phyloP scores from a whole-genome alignment of 2,113 vertebrate species.

The Atlantisia rogersi region DNA sequence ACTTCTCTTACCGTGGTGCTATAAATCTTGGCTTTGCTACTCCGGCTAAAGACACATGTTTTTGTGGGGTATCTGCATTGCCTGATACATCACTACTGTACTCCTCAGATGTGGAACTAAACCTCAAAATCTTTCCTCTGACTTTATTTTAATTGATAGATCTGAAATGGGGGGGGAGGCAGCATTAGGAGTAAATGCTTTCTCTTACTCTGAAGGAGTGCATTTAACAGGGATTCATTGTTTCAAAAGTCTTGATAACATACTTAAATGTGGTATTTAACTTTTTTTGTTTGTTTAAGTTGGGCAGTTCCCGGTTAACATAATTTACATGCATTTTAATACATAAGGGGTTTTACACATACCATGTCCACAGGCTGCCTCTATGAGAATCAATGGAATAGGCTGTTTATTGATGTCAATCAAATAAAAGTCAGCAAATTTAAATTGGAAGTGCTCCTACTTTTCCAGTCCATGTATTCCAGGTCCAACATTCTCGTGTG shows the following conservation, averaged over 20 bases:
- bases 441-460: background rate
- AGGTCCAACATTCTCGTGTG: background rate
- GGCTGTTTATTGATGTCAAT: background rate
- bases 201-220: background rate
- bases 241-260: background rate
- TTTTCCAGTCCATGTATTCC: background rate
- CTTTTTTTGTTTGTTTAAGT: background rate
- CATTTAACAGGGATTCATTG: background rate
- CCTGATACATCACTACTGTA: background rate
- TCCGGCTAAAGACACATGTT: background rate
- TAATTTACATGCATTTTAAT: background rate
- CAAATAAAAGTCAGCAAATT: background rate
- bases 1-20: background rate
- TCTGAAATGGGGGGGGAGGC: background rate
- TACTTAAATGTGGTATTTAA: too few relatives aligned
- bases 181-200: background rate
- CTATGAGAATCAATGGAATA: background rate
- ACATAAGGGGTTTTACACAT: background rate
- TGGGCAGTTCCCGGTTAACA: background rate
- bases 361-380: background rate
- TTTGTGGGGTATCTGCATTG: background rate
- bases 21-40: background rate
- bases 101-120: background rate
- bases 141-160: background rate
- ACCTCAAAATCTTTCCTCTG: background rate